These are phyloP conservation scores for Neodiprion pinetum DNA, from an alignment of 1,140 invertebrate genomes.

Conservation along the genomic window DNA sequence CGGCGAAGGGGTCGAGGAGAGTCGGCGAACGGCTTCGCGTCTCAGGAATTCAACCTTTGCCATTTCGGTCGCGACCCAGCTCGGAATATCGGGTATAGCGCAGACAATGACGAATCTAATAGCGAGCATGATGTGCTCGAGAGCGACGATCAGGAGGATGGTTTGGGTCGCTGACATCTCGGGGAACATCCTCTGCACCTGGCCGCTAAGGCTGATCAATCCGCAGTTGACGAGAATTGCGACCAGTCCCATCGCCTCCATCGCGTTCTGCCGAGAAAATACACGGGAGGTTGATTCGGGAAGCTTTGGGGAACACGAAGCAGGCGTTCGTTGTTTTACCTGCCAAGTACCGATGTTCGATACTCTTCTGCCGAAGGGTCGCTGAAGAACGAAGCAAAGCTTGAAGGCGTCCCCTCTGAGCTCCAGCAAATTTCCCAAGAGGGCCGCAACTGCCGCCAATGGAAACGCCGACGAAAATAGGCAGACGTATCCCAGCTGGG, in stretches of 20 bases:
- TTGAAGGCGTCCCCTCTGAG: conserved; percentile 96
- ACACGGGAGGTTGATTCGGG: too few relatives aligned
- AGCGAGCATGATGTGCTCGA: conserved; percentile 89
- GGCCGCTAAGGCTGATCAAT: conserved; percentile 89
- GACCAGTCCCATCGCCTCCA: conserved; percentile 92
- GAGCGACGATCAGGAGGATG: conserved; percentile 84
- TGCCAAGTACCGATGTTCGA: conserved; percentile 97
- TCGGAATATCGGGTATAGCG: conserved; percentile 90
- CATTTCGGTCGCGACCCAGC: conserved; percentile 89
- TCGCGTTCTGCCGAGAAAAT: conserved; percentile 73
- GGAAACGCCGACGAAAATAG: conserved; percentile 97
- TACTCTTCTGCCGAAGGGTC: conserved; percentile 92
- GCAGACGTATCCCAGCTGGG: conserved; percentile 96
- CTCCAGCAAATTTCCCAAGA: conserved; percentile 94
- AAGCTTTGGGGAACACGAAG: not conserved
- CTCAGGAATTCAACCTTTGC: conserved; percentile 84
- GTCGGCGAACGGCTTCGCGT: conserved; percentile 69
- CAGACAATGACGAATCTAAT: conserved; percentile 82
- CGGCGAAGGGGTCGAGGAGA: conserved; percentile 60
- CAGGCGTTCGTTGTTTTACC: conserved; percentile 60
- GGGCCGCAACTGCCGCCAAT: conserved; percentile 89
- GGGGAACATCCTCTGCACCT: conserved; percentile 87
- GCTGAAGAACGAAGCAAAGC: conserved; percentile 90
- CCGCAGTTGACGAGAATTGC: conserved; percentile 96
- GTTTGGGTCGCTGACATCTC: conserved; percentile 85